A percentile compares a stretch with the other conserved stretches of the same genome.
Conservation (phyloP, 2,888 invertebrate species). For the Drosophila anceps region DNA sequence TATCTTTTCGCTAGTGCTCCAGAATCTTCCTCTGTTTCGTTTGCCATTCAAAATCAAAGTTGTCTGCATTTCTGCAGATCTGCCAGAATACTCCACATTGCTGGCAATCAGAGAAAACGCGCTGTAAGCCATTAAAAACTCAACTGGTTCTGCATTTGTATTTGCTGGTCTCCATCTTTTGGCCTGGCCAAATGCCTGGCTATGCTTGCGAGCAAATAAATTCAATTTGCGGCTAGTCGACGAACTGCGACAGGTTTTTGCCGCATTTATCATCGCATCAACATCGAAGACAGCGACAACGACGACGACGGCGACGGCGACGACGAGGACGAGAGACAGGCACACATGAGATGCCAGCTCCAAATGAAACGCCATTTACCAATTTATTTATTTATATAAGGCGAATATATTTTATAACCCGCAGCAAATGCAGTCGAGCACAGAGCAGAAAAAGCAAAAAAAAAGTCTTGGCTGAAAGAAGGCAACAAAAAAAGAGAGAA, state of each 20-base stretch:
- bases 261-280: slow-evolving; percentile 80
- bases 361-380: slow-evolving; percentile 82
- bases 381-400: slow-evolving; percentile 82
- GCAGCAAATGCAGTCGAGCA: slow-evolving; percentile 66
- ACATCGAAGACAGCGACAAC: slow-evolving; percentile 35
- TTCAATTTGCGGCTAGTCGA: slow-evolving; percentile 75
- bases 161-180: slow-evolving; percentile 35
- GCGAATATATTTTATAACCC: slow-evolving; percentile 82
- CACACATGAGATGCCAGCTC: slow-evolving; percentile 54
- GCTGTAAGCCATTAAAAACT: slow-evolving; percentile 64
- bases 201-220: slow-evolving; percentile 74
- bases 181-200: slow-evolving; percentile 46
- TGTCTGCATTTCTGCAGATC: slow-evolving; percentile 32
- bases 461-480: slow-evolving; percentile 31
- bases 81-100: slow-evolving; percentile 52
- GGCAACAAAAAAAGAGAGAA: slow-evolving; percentile 11
- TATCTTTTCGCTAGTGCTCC: too few species aligned
- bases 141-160: slow-evolving; percentile 56
- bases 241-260: slow-evolving; percentile 77
- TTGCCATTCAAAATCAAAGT: slow-evolving; percentile 8
- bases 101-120: slow-evolving; percentile 61
- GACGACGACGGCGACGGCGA: slow-evolving; percentile 1
- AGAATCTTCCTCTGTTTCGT: not conserved
- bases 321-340: slow-evolving; percentile 15
- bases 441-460: slow-evolving; percentile 27